These are phyloP conservation scores for Tringa solitaria DNA, from an alignment of 2,113 vertebrate genomes.

Conservation along the genomic window DNA sequence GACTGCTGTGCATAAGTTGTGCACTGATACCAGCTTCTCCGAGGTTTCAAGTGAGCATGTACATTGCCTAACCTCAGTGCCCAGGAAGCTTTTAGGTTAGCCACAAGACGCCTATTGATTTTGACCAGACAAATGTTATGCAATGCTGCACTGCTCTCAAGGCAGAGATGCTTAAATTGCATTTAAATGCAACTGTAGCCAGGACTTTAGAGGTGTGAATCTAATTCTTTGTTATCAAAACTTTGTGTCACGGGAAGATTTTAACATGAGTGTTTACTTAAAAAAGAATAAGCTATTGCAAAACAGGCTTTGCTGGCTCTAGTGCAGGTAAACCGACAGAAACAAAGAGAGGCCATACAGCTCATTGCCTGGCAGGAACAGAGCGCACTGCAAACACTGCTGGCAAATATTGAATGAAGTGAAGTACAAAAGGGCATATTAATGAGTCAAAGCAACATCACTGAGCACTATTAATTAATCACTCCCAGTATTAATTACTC, in stretches of 20 bases:
- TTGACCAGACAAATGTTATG: not conserved
- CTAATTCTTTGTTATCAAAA: not conserved
- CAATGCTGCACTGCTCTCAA: not conserved
- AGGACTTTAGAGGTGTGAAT: not conserved
- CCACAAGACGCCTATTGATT: not conserved
- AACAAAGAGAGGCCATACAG: not conserved
- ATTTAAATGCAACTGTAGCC: not conserved
- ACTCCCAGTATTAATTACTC: not conserved
- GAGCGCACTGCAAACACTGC: not conserved
- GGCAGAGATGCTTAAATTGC: not conserved
- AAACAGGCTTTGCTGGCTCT: not conserved
- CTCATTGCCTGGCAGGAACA: not conserved
- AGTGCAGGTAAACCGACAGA: not conserved
- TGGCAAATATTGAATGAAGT: not conserved
- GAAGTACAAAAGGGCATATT: not conserved
- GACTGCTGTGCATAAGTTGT: not conserved
- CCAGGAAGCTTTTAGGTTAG: not conserved
- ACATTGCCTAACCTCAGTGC: not conserved
- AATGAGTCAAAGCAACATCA: constrained; percentile 3
- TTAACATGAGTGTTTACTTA: not conserved
- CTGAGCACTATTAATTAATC: not conserved
- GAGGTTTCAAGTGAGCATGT: not conserved
- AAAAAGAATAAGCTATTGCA: not conserved
- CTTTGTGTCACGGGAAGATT: not conserved
- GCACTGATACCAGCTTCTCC: not conserved